Evolutionary conservation across 2,888 invertebrate species (phyloP).

Genomic region (Drosophila melanosoma): DNA sequence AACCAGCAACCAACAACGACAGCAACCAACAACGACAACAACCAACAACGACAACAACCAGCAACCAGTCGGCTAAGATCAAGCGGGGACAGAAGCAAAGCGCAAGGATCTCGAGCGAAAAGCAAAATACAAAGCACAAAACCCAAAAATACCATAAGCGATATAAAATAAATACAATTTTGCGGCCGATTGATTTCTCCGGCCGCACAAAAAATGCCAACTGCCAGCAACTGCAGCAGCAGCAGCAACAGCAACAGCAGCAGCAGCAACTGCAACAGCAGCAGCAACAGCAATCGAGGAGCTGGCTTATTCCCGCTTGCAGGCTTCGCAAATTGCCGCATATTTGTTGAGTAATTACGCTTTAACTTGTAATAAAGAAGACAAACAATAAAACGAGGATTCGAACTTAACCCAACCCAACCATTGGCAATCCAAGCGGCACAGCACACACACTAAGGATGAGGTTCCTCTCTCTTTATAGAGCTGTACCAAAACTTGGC

Average conservation of each 20-base stretch:
- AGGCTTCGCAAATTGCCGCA: slow-evolving; percentile 76
- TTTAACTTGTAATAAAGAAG: slow-evolving; percentile 83
- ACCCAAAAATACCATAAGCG: slow-evolving; percentile 30
- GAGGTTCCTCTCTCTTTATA: slow-evolving; percentile 6
- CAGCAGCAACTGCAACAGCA: neutral
- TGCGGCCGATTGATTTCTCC: slow-evolving; percentile 71
- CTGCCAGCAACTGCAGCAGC: slow-evolving; percentile 31
- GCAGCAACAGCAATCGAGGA: neutral
- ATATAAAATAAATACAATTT: slow-evolving; percentile 75
- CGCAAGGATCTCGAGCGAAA: neutral
- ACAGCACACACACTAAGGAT: slow-evolving; percentile 23
- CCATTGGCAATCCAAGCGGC: neutral
- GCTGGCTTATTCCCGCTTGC: slow-evolving; percentile 24
- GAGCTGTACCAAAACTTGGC: neutral
- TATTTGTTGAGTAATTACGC: slow-evolving; percentile 82
- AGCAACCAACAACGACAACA: slow-evolving; percentile 43
- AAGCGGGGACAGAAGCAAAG: slow-evolving; percentile 1
- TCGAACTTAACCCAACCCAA: slow-evolving; percentile 30
- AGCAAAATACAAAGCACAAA: neutral
- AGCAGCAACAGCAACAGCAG: neutral
- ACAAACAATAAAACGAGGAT: slow-evolving; percentile 82
- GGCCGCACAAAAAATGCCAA: slow-evolving; percentile 60
- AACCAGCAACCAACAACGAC: slow-evolving; percentile 6
- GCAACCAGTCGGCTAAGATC: slow-evolving; percentile 20
- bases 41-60: slow-evolving; percentile 20